These are phyloP conservation scores for Lepus townsendii DNA, from an alignment of 2,797 vertebrate genomes.

Conservation along the genomic window DNA sequence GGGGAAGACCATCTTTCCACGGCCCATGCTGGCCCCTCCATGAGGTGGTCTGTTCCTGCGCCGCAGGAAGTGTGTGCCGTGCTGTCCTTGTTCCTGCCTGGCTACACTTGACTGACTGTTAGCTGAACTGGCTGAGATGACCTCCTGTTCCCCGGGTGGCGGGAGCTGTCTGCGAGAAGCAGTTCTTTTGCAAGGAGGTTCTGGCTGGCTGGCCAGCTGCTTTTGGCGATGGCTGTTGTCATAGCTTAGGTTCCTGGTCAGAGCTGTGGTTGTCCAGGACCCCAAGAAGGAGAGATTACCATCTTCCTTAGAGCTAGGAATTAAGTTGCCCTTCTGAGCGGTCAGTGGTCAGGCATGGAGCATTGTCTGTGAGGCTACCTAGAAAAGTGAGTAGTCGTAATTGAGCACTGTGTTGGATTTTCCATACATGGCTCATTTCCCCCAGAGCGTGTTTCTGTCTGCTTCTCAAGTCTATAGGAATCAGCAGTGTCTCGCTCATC, in stretches of 20 bases:
- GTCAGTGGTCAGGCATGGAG: not conserved
- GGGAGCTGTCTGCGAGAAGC: not conserved
- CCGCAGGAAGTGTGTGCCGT: not conserved
- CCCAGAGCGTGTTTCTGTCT: not conserved
- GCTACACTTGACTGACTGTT: not conserved
- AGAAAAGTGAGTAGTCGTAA: slow-evolving; percentile 36
- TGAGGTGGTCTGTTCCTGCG: not conserved
- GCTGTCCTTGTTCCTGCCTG: not conserved
- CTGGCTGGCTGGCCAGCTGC: not conserved
- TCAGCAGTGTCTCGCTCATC: slow-evolving; percentile 24
- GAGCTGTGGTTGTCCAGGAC: not conserved
- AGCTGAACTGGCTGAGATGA: not conserved
- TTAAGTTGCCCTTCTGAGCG: slow-evolving; percentile 38
- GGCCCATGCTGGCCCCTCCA: not conserved
- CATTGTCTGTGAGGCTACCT: not conserved
- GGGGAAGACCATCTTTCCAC: not conserved
- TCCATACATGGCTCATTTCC: slow-evolving; percentile 43
- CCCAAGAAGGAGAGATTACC: not conserved
- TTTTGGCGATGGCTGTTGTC: not conserved
- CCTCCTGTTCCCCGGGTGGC: not conserved
- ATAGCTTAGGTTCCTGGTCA: not conserved
- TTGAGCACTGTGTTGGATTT: slow-evolving; percentile 25
- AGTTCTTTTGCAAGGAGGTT: not conserved
- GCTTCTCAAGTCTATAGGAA: slow-evolving; percentile 44
- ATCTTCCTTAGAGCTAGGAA: not conserved